These are phyloP conservation scores for Tetragonula clypearis DNA, from an alignment of 1,140 invertebrate species.

Conservation along the genomic window DNA sequence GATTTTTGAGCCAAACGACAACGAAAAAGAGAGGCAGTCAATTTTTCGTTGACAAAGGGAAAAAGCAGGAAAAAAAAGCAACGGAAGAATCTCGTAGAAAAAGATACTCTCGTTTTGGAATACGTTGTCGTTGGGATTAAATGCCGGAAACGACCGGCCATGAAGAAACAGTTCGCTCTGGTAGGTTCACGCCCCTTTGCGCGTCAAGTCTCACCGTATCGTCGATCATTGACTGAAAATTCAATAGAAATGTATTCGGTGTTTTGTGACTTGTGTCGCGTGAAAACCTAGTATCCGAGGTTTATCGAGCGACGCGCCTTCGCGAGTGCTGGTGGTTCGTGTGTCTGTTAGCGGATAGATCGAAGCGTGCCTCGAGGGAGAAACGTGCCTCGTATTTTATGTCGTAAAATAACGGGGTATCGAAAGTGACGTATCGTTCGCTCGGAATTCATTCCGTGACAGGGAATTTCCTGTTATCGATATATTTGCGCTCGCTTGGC, in stretches of 20 bases:
- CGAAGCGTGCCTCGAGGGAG: not conserved
- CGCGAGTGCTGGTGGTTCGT: not conserved
- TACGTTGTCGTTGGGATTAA: constrained; percentile 32
- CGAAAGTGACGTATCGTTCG: constrained; percentile 33
- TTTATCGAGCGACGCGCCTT: not conserved
- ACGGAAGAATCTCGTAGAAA: not conserved
- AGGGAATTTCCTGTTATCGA: constrained; percentile 36
- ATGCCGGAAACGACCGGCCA: constrained; percentile 57
- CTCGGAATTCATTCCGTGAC: not conserved
- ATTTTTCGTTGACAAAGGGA: too few species aligned
- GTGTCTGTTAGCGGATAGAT: not conserved
- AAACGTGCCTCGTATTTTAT: not conserved
- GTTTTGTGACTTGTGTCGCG: not conserved
- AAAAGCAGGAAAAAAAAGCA: not conserved
- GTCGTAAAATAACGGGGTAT: constrained; percentile 34
- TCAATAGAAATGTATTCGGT: not conserved
- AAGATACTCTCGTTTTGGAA: constrained; percentile 29
- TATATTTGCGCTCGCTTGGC: constrained; percentile 3
- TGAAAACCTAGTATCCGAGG: constrained; percentile 1
- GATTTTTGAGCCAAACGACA: not conserved
- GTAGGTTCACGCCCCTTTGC: constrained; percentile 53
- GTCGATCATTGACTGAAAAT: constrained; percentile 3
- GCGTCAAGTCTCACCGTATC: not conserved
- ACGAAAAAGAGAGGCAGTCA: not conserved
- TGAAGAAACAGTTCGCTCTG: constrained; percentile 46